Percentiles rank a stretch among this genome's conserved stretches.
These are phyloP conservation scores for Tetragnatha versicolor DNA, from an alignment of 1,140 invertebrate species.

Conservation along the genomic window DNA sequence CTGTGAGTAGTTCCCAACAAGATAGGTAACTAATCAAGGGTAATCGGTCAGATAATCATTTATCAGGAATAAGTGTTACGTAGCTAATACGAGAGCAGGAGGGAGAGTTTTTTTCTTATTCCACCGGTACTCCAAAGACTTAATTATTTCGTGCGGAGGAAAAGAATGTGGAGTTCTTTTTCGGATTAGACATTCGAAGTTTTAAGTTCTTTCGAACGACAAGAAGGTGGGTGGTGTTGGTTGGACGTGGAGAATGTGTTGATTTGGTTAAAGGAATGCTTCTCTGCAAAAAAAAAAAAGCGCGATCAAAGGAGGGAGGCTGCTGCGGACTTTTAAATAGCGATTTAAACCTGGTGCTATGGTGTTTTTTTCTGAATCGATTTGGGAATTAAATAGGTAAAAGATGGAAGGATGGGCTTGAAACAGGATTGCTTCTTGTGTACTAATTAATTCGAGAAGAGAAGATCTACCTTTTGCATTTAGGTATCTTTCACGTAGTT, in stretches of 20 bases:
- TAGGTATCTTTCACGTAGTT: no score
- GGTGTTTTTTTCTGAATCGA: no score
- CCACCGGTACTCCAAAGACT: slow-evolving; percentile 15
- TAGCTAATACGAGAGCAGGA: neutral
- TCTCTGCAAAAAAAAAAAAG: neutral
- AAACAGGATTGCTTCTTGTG: no score
- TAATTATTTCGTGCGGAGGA: slow-evolving; percentile 34
- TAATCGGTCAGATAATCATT: slow-evolving; percentile 52
- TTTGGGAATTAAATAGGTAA: no score
- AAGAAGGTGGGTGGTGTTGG: neutral
- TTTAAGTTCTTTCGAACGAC: slow-evolving; percentile 37
- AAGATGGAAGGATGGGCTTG: no score
- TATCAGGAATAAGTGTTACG: slow-evolving; percentile 49
- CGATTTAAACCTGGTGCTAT: no score
- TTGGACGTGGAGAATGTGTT: slow-evolving; percentile 13
- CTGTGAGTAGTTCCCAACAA: slow-evolving; percentile 40
- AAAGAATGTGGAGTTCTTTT: slow-evolving; percentile 14
- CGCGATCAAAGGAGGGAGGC: neutral
- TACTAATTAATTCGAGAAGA: no score
- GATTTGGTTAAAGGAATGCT: slow-evolving; percentile 38
- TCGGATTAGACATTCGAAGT: slow-evolving; percentile 15
- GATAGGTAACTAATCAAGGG: slow-evolving; percentile 48
- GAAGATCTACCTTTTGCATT: no score
- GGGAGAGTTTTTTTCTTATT: slow-evolving; percentile 3
- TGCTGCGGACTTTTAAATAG: neutral